Conservation (phyloP, 2,113 vertebrate genomes). For the Dasyornis broadbenti region DNA sequence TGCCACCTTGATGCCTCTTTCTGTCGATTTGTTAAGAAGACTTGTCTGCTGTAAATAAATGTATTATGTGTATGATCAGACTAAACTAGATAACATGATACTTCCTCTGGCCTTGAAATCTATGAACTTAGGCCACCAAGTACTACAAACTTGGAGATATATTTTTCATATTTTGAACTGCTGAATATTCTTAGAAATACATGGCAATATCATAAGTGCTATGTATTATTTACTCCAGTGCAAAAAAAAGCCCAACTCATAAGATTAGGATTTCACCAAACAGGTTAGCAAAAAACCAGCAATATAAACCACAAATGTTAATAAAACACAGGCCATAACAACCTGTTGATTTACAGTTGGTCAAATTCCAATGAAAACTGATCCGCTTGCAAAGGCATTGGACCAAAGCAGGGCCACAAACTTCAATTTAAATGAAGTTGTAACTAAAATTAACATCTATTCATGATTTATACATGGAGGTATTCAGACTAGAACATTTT, state of each 20-base stretch:
- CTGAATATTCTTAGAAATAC: not conserved
- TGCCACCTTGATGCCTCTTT: not conserved
- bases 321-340: not conserved
- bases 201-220: not conserved
- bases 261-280: not conserved
- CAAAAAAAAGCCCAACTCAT: fast-evolving
- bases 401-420: not conserved
- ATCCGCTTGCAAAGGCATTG: not conserved
- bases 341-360: not conserved
- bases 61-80: not conserved
- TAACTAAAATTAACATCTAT: not conserved
- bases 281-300: not conserved
- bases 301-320: not conserved
- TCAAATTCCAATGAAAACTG: not conserved
- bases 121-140: not conserved
- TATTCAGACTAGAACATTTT: not conserved
- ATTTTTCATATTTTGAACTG: not conserved
- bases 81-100: not conserved
- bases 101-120: not conserved
- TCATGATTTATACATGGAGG: not conserved
- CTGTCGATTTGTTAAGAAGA: not conserved
- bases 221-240: not conserved
- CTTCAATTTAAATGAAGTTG: not conserved
- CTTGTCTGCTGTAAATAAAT: not conserved
- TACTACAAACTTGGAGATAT: not conserved